These are phyloP conservation scores for Anhinga rufa DNA, from an alignment of 2,113 vertebrate species.

Conservation along the genomic window DNA sequence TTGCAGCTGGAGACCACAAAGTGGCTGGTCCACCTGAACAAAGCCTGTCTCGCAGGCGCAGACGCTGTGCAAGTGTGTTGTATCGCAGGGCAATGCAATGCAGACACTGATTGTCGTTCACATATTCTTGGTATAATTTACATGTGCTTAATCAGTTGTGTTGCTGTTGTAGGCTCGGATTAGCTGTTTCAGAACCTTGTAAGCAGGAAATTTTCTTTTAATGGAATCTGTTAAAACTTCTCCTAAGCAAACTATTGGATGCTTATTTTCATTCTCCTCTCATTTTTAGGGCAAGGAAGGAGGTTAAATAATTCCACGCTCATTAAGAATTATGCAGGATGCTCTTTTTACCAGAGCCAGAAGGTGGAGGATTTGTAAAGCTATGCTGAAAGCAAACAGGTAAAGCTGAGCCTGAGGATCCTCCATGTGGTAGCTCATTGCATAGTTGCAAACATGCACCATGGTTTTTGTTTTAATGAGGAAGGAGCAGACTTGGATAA, in stretches of 20 bases:
- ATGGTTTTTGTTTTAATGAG: neutral
- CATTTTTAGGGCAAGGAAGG: neutral
- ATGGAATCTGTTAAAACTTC: neutral
- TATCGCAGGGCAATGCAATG: fast-evolving
- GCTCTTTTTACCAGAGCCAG: neutral
- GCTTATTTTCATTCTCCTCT: neutral
- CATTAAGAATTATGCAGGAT: neutral
- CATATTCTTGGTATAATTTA: neutral
- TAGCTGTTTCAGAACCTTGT: neutral
- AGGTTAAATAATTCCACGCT: neutral
- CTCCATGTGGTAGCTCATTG: neutral
- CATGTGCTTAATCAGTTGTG: fast-evolving
- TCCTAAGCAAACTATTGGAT: neutral
- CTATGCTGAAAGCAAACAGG: neutral
- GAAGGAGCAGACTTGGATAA: neutral
- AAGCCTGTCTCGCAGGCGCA: fast-evolving
- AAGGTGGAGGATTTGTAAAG: neutral
- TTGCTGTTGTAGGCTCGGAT: neutral
- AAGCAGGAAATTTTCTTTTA: neutral
- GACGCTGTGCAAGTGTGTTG: fast-evolving
- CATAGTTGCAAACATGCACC: neutral
- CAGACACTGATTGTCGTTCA: neutral
- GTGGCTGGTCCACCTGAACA: neutral
- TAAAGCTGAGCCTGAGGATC: neutral
- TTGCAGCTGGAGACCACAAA: neutral